A percentile compares a stretch with the other conserved stretches of the same genome.
These are phyloP conservation scores for Rallus limicola DNA, from an alignment of 2,113 vertebrate species.

Conservation along the genomic window DNA sequence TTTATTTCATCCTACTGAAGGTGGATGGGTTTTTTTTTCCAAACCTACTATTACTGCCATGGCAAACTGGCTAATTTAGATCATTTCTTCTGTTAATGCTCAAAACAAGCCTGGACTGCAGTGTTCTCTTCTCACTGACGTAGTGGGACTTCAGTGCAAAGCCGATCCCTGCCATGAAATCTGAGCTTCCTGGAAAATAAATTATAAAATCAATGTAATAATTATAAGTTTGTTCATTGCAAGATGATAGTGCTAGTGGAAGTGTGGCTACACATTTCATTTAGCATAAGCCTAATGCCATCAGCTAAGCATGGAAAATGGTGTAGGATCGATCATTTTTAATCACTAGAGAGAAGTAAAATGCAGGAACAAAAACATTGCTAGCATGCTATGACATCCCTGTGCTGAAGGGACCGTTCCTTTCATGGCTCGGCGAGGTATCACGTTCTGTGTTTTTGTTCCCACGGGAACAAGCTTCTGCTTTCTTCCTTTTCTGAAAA, in stretches of 20 bases:
- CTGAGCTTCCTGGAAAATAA: slow-evolving; percentile 39
- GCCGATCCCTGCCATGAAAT: neutral
- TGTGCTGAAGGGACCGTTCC: neutral
- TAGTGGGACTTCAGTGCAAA: neutral
- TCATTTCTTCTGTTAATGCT: slow-evolving; percentile 5
- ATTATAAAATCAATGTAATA: slow-evolving; percentile 45
- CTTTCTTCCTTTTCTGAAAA: slow-evolving; percentile 40
- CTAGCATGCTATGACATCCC: neutral
- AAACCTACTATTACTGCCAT: neutral
- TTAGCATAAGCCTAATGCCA: neutral
- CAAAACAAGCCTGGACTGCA: neutral
- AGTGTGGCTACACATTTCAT: neutral
- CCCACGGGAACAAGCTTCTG: neutral
- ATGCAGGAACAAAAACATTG: slow-evolving; percentile 12
- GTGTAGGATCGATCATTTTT: slow-evolving; percentile 14
- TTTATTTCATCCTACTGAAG: slow-evolving; percentile 40
- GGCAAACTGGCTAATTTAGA: slow-evolving; percentile 30
- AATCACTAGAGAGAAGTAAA: slow-evolving; percentile 43
- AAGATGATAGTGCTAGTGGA: neutral
- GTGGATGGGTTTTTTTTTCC: neutral
- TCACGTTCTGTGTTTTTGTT: neutral
- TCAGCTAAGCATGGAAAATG: neutral
- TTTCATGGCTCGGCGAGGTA: slow-evolving; percentile 14
- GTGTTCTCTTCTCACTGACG: neutral
- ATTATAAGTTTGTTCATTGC: slow-evolving; percentile 25